Evolutionary conservation across 1,140 invertebrate genomes (phyloP), one percentile per base, ranked within the genome.

Genomic region (Drosophila ercepeae): DNA sequence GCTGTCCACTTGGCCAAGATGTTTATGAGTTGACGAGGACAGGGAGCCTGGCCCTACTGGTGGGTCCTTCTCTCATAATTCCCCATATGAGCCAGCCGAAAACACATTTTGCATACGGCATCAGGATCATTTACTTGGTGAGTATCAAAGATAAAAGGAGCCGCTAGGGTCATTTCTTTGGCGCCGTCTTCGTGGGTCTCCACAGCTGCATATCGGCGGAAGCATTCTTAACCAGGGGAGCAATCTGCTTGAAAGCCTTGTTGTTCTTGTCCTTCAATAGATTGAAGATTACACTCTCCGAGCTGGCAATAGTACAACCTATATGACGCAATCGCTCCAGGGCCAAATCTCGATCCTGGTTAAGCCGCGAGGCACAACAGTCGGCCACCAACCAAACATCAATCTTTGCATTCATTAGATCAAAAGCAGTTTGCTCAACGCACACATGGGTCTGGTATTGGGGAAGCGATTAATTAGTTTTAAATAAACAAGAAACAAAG

Each of bases 311-410:
- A 51, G 94, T 94, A 67, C 96, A 96, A 16, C 97, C 96, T 42
- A 97, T 93, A 73, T 94, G 93, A 71, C 94, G 93, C 92, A 98
- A 93, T 78, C 96, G 93, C 93, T 97, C 93, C 16, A 96, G 88
- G 4, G 95, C 95, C 3, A 96, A 77, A 36, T 94, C 89, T 71
- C 95, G 92, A 61, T 96, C 95, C 91, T 95, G 94, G 55, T 94
- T 92, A 8, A 94, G 93, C 21, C 95, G 92, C 1, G 97, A 98
- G 1, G 95, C 95, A 50, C 94, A 94, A 29, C 96, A 97, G 92
- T 98, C 97, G 16, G 96, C 97, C 7, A 98, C 93, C 21, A 97
- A 92, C 92, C 98, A 97, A 0, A 98, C 97, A 75, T 94, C 92
- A 58, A 93, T 93, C 14, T 94, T 94, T 55, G 93, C 92, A n/a